phyloP scores from a whole-genome alignment of 1,140 invertebrate species.

The Drosophila nasuta region DNA sequence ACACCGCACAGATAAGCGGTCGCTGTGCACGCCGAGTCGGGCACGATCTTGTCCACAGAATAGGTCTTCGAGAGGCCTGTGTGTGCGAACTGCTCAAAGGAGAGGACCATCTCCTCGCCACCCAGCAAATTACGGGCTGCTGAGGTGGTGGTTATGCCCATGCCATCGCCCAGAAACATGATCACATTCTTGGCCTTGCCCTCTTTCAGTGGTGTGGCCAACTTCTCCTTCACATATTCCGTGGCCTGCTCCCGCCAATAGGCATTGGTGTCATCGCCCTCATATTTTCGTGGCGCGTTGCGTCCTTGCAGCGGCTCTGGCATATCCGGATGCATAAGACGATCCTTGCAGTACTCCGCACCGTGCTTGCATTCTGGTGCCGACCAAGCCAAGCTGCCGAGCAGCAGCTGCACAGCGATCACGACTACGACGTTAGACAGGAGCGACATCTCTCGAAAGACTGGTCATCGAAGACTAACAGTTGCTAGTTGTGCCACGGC shows the following conservation, averaged over 20 bases:
- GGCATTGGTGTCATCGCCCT: conserved; percentile 67
- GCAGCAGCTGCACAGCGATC: conserved; percentile 44
- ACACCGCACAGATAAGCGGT: conserved; percentile 93
- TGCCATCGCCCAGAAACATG: conserved; percentile 92
- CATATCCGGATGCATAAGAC: conserved; percentile 69
- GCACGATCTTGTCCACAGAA: conserved; percentile 91
- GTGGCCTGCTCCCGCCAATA: conserved; percentile 77
- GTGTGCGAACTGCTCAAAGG: conserved; percentile 91
- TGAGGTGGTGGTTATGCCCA: conserved; percentile 91
- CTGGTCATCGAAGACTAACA: conserved; percentile 29
- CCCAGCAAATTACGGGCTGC: conserved; percentile 88
- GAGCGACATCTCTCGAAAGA: conserved; percentile 62
- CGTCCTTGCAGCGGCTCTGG: conserved; percentile 21
- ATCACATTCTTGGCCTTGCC: conserved; percentile 90
- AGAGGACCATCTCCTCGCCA: conserved; percentile 89
- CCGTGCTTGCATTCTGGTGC: conserved; percentile 62
- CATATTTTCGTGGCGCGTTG: conserved; percentile 13
- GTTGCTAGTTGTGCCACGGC: conserved; percentile 1
- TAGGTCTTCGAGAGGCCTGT: conserved; percentile 93
- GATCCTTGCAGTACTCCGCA: conserved; percentile 61
- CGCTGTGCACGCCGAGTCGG: conserved; percentile 91
- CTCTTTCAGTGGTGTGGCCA: conserved; percentile 77
- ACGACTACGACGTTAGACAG: conserved; percentile 46
- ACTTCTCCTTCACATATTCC: conserved; percentile 59
- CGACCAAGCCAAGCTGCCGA: conserved; percentile 21